Evolutionary conservation across 1,140 invertebrate species (phyloP).

Genomic region (Drosophila neocordata): DNA sequence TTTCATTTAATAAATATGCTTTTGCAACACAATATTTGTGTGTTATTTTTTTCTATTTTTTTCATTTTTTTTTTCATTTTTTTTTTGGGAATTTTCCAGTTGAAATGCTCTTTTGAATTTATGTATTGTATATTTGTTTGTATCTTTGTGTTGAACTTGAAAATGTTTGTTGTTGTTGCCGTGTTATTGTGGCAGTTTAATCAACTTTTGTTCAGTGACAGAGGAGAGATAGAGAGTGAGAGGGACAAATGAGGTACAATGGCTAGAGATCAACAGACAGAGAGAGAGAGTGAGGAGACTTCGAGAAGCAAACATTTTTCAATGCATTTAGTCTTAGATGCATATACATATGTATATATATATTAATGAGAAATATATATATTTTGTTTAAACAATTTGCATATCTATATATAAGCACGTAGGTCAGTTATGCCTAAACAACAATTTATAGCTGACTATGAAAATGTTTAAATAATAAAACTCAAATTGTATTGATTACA

Average conservation of each 20-base stretch:
- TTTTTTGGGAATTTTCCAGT: conserved; percentile 69
- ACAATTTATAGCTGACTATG: conserved; percentile 2
- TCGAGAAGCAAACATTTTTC: conserved; percentile 69
- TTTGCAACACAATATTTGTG: conserved; percentile 1
- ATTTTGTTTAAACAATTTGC: conserved; percentile 12
- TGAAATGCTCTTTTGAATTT: conserved; percentile 71
- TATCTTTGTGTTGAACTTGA: conserved; percentile 74
- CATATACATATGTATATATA: background rate
- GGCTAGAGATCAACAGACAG: background rate
- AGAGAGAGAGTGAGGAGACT: conserved; percentile 30
- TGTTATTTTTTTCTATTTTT: background rate
- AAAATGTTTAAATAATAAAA: conserved; percentile 7
- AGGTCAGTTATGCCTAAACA: conserved; percentile 12
- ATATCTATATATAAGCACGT: conserved; percentile 15
- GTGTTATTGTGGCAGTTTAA: conserved; percentile 77
- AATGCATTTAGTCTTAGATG: conserved; percentile 58
- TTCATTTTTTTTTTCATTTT: background rate
- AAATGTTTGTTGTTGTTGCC: conserved; percentile 68
- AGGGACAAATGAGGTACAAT: background rate
- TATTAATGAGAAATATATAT: conserved; percentile 5
- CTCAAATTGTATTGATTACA: background rate
- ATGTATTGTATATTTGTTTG: conserved; percentile 57
- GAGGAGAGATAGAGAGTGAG: background rate
- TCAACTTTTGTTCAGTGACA: conserved; percentile 68
- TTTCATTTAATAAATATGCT: conserved; percentile 25